Percentiles rank a stretch among this genome's conserved stretches.
Conservation (phyloP, 2,797 vertebrate genomes). For the Tapirus indicus region DNA sequence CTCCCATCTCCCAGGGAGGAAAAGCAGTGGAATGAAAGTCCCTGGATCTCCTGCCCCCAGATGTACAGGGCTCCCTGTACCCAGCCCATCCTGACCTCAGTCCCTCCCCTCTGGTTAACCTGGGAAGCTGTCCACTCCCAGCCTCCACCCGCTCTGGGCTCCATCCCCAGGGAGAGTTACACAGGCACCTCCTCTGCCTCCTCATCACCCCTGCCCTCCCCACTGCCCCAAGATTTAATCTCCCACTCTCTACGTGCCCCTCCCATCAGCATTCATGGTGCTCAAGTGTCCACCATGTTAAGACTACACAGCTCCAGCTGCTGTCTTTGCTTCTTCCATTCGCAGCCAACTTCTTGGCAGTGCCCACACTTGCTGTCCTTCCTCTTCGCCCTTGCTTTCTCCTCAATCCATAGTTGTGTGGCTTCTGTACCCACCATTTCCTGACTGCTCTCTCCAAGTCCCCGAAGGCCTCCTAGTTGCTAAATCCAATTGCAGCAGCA, state of each 20-base stretch:
- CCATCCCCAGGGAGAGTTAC: background rate
- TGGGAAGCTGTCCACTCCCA: background rate
- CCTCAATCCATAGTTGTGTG: background rate
- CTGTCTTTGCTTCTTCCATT: background rate
- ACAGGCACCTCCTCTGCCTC: background rate
- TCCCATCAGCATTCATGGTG: background rate
- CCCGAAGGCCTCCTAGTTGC: background rate
- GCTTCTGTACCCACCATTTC: background rate
- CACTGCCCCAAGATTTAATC: rapidly evolving
- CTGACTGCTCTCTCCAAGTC: background rate
- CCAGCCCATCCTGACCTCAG: background rate
- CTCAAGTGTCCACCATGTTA: background rate
- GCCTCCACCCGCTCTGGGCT: background rate
- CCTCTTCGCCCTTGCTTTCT: background rate
- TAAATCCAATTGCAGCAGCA: background rate
- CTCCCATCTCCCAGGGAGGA: background rate
- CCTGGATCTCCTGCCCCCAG: background rate
- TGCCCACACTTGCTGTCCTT: background rate
- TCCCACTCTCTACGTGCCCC: background rate
- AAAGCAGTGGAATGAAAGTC: background rate
- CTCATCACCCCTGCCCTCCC: background rate
- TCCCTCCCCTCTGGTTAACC: background rate
- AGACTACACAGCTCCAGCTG: background rate
- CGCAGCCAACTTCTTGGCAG: background rate
- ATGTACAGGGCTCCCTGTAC: background rate